These are phyloP conservation scores for Sinotaia quadrata DNA, from an alignment of 2,888 invertebrate species.

Conservation along the genomic window DNA sequence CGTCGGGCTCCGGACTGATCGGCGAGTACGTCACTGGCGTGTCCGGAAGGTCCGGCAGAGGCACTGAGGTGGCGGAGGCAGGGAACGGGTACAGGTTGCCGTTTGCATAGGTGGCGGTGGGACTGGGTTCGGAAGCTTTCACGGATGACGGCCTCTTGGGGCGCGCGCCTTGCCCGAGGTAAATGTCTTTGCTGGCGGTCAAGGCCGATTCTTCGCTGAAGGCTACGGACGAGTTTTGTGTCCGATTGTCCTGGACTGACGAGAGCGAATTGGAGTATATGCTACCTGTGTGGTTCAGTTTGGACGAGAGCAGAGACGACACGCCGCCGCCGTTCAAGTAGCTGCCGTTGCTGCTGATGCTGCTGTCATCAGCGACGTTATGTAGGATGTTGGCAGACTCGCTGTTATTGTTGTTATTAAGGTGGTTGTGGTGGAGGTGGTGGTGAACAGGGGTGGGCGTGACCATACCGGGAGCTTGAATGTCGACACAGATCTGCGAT, in stretches of 20 bases:
- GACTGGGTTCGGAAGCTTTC: background rate
- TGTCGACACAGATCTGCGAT: conserved; percentile 28
- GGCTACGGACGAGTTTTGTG: conserved; percentile 29
- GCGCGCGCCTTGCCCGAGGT: conserved; percentile 38
- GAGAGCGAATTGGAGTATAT: conserved; percentile 34
- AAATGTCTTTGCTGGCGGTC: conserved; percentile 26
- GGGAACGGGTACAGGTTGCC: too few relatives aligned
- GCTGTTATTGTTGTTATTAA: background rate
- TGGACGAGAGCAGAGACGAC: background rate
- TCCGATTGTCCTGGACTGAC: conserved; percentile 35
- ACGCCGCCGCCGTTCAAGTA: conserved; percentile 1
- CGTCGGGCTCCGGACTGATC: conserved; percentile 29
- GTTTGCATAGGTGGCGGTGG: conserved; percentile 19
- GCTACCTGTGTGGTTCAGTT: conserved; percentile 31
- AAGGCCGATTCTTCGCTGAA: conserved; percentile 24
- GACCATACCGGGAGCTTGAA: conserved; percentile 23
- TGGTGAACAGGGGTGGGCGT: conserved; percentile 6
- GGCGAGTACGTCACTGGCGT: conserved; percentile 18
- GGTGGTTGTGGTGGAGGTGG: background rate
- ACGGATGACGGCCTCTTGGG: conserved; percentile 32
- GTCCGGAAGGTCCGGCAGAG: background rate
- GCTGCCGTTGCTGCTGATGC: background rate
- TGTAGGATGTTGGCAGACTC: background rate
- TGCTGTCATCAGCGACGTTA: background rate
- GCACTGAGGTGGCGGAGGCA: background rate